Evolutionary conservation across 2,888 invertebrate species (phyloP), one percentile per base, ranked within the genome.

Genomic region (Pterobdella sp.): DNA sequence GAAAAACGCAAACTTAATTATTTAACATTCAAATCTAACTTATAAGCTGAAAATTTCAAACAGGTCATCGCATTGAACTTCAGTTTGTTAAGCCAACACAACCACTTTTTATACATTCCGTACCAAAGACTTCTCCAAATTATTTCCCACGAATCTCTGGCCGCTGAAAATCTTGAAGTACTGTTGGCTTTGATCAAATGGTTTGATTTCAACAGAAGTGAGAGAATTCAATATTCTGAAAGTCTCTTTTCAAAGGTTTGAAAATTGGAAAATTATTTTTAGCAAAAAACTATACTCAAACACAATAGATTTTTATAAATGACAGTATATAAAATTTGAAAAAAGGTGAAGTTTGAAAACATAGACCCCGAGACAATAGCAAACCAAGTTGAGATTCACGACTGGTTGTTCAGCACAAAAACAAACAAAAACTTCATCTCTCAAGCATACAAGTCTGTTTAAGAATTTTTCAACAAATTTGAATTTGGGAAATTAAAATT

Each of bases 361-460:
- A 64, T 76, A 42, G 72, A 74, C 29, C 75, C 75, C 32, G 75
- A 76, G 32, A 65, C 36, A 34, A 76, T 76, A 3, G 72, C 74
- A 37, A 76, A 68, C 31, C 67, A 76, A 63, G 75, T 76, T 26
- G 74, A 74, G 52, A 64, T 63, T 10, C 67, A 76, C n/a, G 75
- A 76, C 29, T 76, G 72, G 74, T 69, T 76, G 60, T 76, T 76
- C 72, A 31, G 31, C 29, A 66, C 66, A 29, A 73, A 65, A 35
- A 42, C 66, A 3, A 72, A 75, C 66, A 72, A 68, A 49, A 63
- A 73, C n/a, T 35, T 66, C 0, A 37, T 76, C 14, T 66, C 72
- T 35, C 73, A 76, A 22, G 75, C 75, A 29, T 76, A 72, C 73
- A 76, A 76, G 75, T 76, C 31, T 60, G 72, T 71, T 7, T 65